phyloP scores from a whole-genome alignment of 2,888 invertebrate genomes.

The Perdita meconis region DNA sequence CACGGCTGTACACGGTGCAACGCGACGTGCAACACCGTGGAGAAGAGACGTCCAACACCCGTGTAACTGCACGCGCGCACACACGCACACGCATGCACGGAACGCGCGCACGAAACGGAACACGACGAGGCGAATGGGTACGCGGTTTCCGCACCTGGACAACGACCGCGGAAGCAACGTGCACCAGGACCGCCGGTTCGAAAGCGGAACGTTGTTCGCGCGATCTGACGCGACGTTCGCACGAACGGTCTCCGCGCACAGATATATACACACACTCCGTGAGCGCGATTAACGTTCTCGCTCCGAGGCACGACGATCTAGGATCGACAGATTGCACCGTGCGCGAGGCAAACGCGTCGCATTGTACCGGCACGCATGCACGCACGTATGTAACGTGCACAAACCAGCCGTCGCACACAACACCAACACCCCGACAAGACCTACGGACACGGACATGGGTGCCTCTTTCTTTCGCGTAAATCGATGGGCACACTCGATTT shows the following conservation, averaged over 20 bases:
- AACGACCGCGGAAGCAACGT: slow-evolving; percentile 54
- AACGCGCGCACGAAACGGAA: slow-evolving; percentile 3
- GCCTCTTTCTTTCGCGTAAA: slow-evolving; percentile 72
- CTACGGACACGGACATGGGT: slow-evolving; percentile 68
- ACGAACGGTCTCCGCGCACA: no score
- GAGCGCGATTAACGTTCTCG: slow-evolving; percentile 31
- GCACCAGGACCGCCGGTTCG: no score
- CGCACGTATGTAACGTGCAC: slow-evolving; percentile 62
- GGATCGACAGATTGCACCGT: slow-evolving; percentile 57
- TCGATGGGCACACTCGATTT: slow-evolving; percentile 79
- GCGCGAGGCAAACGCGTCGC: slow-evolving; percentile 56
- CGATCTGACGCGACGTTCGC: no score
- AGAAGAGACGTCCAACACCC: slow-evolving; percentile 53
- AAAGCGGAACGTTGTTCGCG: no score
- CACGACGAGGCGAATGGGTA: slow-evolving; percentile 16
- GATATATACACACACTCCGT: neutral
- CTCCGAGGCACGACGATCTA: slow-evolving; percentile 38
- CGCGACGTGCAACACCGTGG: slow-evolving; percentile 59
- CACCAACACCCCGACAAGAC: slow-evolving; percentile 75
- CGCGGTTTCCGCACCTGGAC: slow-evolving; percentile 42
- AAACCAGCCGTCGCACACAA: slow-evolving; percentile 65
- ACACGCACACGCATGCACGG: neutral
- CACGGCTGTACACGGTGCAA: slow-evolving; percentile 29
- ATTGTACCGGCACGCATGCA: slow-evolving; percentile 73
- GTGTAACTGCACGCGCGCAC: slow-evolving; percentile 19